These are phyloP conservation scores for Gandaritis pyraliata DNA, from an alignment of 2,888 invertebrate species.

Conservation along the genomic window DNA sequence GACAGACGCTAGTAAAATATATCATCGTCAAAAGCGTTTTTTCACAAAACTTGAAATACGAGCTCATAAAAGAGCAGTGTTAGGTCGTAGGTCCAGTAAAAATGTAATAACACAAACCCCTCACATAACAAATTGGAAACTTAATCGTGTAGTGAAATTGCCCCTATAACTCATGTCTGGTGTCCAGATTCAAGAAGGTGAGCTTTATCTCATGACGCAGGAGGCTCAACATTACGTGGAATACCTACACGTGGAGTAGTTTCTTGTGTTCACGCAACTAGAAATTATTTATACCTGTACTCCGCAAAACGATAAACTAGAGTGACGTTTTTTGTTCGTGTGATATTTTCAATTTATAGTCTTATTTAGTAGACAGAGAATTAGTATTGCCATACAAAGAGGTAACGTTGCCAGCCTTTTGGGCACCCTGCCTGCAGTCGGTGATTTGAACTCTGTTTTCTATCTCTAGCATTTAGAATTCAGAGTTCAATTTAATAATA, in stretches of 20 bases:
- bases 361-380: too few relatives aligned
- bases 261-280: not conserved
- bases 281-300: not conserved
- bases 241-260: slow-evolving; percentile 18
- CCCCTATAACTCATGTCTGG: slow-evolving; percentile 37
- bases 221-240: slow-evolving; percentile 20
- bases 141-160: slow-evolving; percentile 38
- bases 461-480: too few relatives aligned
- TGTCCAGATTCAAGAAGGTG: slow-evolving; percentile 28
- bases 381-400: too few relatives aligned
- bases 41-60: slow-evolving; percentile 31
- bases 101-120: slow-evolving; percentile 39
- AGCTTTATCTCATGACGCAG: slow-evolving; percentile 24
- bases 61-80: slow-evolving; percentile 33
- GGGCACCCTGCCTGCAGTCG: too few relatives aligned
- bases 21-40: slow-evolving; percentile 21
- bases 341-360: too few relatives aligned
- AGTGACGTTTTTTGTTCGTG: too few relatives aligned
- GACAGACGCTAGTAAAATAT: not conserved
- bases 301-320: too few relatives aligned
- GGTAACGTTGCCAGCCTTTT: too few relatives aligned
- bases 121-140: slow-evolving; percentile 40
- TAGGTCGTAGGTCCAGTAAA: slow-evolving; percentile 39
- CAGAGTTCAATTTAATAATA: too few relatives aligned
- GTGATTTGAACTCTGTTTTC: too few relatives aligned